phyloP scores from a whole-genome alignment of 2,797 vertebrate genomes.

The Oophaga sylvatica region DNA sequence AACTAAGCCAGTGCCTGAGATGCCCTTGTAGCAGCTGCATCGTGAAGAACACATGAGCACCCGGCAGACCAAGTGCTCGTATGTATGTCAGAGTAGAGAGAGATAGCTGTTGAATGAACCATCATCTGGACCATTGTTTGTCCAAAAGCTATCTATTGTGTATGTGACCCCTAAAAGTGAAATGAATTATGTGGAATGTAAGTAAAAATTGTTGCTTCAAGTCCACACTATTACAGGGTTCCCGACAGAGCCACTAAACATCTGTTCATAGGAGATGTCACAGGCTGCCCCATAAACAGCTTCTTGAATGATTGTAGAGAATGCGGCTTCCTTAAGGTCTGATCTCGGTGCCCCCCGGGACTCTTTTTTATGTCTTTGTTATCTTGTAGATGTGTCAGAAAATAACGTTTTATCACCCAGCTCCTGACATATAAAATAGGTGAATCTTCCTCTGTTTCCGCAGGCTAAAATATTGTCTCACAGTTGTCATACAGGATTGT shows the following conservation, averaged over 20 bases:
- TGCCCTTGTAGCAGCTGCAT: no score
- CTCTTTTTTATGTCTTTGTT: neutral
- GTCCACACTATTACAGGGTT: neutral
- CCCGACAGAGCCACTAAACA: neutral
- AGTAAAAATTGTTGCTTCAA: neutral
- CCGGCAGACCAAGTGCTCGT: no score
- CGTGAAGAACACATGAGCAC: no score
- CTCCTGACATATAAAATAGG: neutral
- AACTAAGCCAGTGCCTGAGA: no score
- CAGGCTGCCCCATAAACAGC: neutral
- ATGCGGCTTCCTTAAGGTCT: neutral
- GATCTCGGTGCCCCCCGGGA: neutral
- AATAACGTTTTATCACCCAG: neutral
- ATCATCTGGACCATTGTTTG: no score
- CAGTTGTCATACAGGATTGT: neutral
- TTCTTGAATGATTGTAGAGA: neutral
- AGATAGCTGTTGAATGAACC: no score
- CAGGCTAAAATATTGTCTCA: slow-evolving; percentile 8
- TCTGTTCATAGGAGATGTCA: neutral
- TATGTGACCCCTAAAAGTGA: neutral
- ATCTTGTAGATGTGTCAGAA: neutral
- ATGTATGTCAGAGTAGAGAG: no score
- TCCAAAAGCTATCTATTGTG: no score
- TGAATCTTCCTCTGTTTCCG: neutral
- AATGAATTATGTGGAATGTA: neutral